Percentiles rank a stretch among this genome's conserved stretches.
phyloP scores from a whole-genome alignment of 2,888 invertebrate genomes.

The Lasioglossum villosulum region DNA sequence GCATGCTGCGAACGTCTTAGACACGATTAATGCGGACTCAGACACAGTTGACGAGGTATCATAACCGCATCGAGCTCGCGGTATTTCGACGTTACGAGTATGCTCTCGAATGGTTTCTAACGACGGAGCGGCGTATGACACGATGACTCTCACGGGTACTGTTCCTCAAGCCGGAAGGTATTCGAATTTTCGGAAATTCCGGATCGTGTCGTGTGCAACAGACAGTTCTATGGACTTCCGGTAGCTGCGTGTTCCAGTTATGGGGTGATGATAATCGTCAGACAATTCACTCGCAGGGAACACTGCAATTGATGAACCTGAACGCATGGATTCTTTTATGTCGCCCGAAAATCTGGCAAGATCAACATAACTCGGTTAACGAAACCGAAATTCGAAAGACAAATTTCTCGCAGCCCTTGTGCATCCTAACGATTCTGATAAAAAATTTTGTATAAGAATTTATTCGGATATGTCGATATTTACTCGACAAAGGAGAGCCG shows the following conservation, averaged over 20 bases:
- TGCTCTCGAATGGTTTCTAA: neutral
- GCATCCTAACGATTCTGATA: no score
- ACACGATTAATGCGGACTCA: conserved; percentile 31
- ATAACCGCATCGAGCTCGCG: neutral
- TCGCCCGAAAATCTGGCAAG: neutral
- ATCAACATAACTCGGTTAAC: no score
- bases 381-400: no score
- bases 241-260: conserved; percentile 14
- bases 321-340: neutral
- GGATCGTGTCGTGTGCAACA: conserved; percentile 17
- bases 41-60: conserved; percentile 20
- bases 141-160: conserved; percentile 55
- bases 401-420: no score
- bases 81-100: conserved; percentile 17
- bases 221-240: neutral
- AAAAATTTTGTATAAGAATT: no score
- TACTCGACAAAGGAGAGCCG: no score
- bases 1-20: conserved; percentile 29
- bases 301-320: neutral
- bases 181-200: conserved; percentile 57
- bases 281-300: neutral
- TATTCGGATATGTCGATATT: no score
- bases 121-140: neutral
- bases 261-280: conserved; percentile 7
- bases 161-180: conserved; percentile 41